These are phyloP conservation scores for Radopholus similis DNA, from an alignment of 1,140 invertebrate species.

Conservation along the genomic window DNA sequence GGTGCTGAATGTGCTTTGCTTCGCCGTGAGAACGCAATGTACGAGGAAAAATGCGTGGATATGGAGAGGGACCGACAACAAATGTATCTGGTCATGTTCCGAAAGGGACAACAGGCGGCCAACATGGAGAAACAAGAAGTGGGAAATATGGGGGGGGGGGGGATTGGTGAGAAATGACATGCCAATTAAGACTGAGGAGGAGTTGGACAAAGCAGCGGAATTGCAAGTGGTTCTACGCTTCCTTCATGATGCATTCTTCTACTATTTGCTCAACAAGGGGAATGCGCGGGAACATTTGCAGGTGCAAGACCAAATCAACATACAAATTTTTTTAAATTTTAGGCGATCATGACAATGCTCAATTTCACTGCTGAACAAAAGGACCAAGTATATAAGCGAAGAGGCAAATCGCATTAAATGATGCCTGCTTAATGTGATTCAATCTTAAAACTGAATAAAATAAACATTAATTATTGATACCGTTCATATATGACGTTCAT, in stretches of 20 bases:
- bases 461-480: too few relatives aligned
- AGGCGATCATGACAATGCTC: constrained; percentile 60
- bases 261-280: constrained; percentile 54
- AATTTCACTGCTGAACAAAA: constrained; percentile 56
- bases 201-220: constrained; percentile 55
- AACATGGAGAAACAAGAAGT: constrained; percentile 33
- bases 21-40: constrained; percentile 46
- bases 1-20: constrained; percentile 32
- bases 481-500: too few relatives aligned
- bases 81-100: constrained; percentile 59
- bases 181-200: constrained; percentile 22
- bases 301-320: not conserved
- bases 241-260: constrained; percentile 59
- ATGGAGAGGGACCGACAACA: constrained; percentile 54
- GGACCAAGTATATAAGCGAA: constrained; percentile 42
- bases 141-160: constrained; percentile 20
- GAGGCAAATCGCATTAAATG: constrained; percentile 54
- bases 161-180: not conserved
- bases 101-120: constrained; percentile 58
- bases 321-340: constrained; percentile 8
- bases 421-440: too few relatives aligned
- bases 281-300: constrained; percentile 56
- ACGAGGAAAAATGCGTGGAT: constrained; percentile 56
- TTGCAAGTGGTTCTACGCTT: constrained; percentile 52
- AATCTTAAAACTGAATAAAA: too few relatives aligned